Evolutionary conservation across 30 jellyfish, hydroid and myxozoan species (phyloP).

Genomic region (Hydractinia echinata): DNA sequence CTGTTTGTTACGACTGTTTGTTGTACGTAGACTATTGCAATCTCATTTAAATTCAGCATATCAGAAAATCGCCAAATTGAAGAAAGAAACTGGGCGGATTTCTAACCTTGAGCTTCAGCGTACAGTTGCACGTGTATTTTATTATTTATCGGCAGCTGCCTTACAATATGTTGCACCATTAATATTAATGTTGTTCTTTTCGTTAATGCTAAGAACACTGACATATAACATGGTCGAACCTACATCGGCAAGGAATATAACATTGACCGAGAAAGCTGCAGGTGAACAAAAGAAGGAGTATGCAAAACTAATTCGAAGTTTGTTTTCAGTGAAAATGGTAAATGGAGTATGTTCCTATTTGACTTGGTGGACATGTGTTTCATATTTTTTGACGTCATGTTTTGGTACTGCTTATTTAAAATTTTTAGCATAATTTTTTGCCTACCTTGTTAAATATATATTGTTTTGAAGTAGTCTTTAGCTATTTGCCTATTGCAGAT

Average conservation of each 20-base stretch:
- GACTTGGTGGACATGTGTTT: constrained; percentile 72
- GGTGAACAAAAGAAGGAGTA: constrained; percentile 27
- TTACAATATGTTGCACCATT: constrained; percentile 92
- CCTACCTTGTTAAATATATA: too few species aligned
- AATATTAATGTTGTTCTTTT: constrained; percentile 53
- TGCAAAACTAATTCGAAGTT: constrained; percentile 31
- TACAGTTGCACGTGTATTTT: constrained; percentile 91
- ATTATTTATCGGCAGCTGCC: constrained; percentile 91
- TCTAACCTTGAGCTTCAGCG: constrained; percentile 79
- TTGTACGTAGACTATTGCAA: constrained; percentile 62
- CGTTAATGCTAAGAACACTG: constrained; percentile 45
- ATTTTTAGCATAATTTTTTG: constrained; percentile 2
- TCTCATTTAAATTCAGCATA: constrained; percentile 81
- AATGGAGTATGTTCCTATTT: constrained; percentile 67
- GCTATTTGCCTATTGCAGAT: too few species aligned
- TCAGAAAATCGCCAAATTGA: constrained; percentile 57
- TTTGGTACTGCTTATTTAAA: constrained; percentile 77
- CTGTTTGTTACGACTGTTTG: constrained; percentile 52
- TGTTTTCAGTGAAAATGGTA: constrained; percentile 44
- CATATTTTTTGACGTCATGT: constrained; percentile 58
- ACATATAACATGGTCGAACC: constrained; percentile 20
- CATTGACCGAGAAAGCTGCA: constrained; percentile 28
- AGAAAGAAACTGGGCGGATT: constrained; percentile 85
- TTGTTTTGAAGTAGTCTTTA: too few species aligned
- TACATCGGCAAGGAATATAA: constrained; percentile 32